phyloP scores from a whole-genome alignment of 2,888 invertebrate genomes.

The Serripes groenlandicus region DNA sequence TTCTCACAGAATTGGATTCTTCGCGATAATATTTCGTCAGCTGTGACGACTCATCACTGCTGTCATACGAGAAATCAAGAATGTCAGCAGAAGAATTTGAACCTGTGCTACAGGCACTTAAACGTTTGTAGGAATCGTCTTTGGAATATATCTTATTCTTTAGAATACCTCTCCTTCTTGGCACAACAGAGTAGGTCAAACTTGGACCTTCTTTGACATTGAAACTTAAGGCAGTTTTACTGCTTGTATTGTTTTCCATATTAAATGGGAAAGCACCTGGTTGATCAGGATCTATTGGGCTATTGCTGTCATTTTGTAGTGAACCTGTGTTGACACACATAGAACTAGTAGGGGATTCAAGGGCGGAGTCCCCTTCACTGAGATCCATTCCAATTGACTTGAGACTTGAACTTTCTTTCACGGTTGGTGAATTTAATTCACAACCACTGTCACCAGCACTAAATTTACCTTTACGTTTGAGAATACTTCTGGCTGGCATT shows the following conservation, averaged over 20 bases:
- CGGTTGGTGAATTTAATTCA: slow-evolving; percentile 69
- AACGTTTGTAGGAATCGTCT: slow-evolving; percentile 78
- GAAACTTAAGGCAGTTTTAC: background rate
- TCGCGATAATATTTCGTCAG: slow-evolving; percentile 38
- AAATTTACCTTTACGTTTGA: slow-evolving; percentile 81
- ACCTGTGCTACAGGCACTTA: slow-evolving; percentile 82
- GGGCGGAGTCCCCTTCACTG: slow-evolving; percentile 63
- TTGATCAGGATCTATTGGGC: background rate
- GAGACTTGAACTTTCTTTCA: slow-evolving; percentile 48
- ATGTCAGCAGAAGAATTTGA: slow-evolving; percentile 85
- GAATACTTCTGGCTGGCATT: slow-evolving; percentile 82
- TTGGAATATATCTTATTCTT: slow-evolving; percentile 68
- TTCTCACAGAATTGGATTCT: slow-evolving; percentile 26
- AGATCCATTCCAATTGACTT: slow-evolving; percentile 58
- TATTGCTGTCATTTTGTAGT: slow-evolving; percentile 16
- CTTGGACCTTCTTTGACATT: slow-evolving; percentile 6
- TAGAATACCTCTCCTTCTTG: slow-evolving; percentile 78
- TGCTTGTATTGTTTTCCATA: background rate
- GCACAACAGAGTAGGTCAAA: slow-evolving; percentile 64
- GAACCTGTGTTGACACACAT: background rate
- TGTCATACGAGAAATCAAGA: slow-evolving; percentile 84
- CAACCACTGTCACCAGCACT: slow-evolving; percentile 81
- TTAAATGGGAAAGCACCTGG: slow-evolving; percentile 52
- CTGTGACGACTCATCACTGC: slow-evolving; percentile 74
- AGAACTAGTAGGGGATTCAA: slow-evolving; percentile 58